These are phyloP conservation scores for Hydractinia symbiolongicarpus DNA, from an alignment of 30 jellyfish, hydroid and myxozoan species.

Conservation along the genomic window DNA sequence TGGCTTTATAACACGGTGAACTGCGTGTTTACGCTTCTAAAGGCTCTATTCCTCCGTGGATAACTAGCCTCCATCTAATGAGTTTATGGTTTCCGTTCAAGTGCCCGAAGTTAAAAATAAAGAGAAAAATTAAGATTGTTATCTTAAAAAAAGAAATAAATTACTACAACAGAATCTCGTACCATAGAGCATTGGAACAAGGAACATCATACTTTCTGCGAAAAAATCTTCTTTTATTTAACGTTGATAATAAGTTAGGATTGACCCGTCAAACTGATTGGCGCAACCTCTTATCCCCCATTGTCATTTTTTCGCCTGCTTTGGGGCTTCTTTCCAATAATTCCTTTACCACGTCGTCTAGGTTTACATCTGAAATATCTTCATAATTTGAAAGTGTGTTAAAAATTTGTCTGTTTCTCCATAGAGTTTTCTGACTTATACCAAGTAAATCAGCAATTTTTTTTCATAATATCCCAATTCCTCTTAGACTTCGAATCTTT, in stretches of 20 bases:
- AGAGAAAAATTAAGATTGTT: background rate
- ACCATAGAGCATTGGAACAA: background rate
- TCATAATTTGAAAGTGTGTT: background rate
- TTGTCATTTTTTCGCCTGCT: background rate
- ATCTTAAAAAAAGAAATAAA: background rate
- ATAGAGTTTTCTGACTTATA: no score
- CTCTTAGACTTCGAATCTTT: no score
- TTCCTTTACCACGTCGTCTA: background rate
- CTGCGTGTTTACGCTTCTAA: no score
- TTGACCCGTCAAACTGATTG: background rate
- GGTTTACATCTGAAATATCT: background rate
- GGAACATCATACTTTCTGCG: background rate
- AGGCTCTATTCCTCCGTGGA: conserved; percentile 29
- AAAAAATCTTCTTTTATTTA: background rate
- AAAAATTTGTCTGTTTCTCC: no score
- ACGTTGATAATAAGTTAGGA: background rate
- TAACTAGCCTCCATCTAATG: conserved; percentile 36
- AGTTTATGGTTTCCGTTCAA: conserved; percentile 37
- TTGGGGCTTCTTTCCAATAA: background rate
- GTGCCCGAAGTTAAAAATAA: conserved; percentile 16
- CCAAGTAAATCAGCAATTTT: no score
- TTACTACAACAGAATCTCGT: background rate
- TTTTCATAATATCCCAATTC: no score
- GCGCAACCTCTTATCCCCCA: background rate
- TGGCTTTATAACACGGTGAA: no score